A percentile compares a stretch with the other conserved stretches of the same genome.
phyloP scores from a whole-genome alignment of 2,888 invertebrate species.

The Chalcosyrphus nemorum region DNA sequence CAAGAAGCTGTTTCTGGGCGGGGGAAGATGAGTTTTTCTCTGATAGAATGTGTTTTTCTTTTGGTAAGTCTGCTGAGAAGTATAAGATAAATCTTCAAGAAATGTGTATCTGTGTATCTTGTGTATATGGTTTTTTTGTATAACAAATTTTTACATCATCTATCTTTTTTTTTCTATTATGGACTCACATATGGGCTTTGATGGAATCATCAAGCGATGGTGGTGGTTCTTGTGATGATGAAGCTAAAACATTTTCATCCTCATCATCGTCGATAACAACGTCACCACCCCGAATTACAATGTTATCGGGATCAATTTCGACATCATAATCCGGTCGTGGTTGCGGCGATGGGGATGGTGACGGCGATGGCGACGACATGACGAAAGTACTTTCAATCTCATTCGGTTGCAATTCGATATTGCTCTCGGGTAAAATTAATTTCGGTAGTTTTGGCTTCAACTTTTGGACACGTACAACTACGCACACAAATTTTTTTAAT shows the following conservation, averaged over 20 bases:
- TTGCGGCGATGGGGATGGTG: slow-evolving; percentile 80
- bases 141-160: slow-evolving; percentile 46
- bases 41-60: slow-evolving; percentile 3
- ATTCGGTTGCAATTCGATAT: slow-evolving; percentile 77
- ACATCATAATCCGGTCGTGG: slow-evolving; percentile 79
- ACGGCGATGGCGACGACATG: slow-evolving; percentile 77
- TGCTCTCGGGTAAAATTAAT: slow-evolving; percentile 80
- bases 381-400: slow-evolving; percentile 45
- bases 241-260: slow-evolving; percentile 72
- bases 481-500: slow-evolving; percentile 66
- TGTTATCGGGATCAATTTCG: slow-evolving; percentile 81
- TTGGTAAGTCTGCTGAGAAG: slow-evolving; percentile 2
- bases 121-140: slow-evolving; percentile 4
- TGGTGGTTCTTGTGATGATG: slow-evolving; percentile 71
- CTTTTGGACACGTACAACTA: slow-evolving; percentile 82
- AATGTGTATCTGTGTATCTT: slow-evolving; percentile 11
- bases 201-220: slow-evolving; percentile 77
- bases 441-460: slow-evolving; percentile 81
- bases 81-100: not conserved
- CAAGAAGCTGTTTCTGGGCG: slow-evolving; percentile 28
- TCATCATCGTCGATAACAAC: slow-evolving; percentile 76
- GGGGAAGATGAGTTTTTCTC: slow-evolving; percentile 3
- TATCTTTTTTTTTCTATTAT: slow-evolving; percentile 32
- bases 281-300: slow-evolving; percentile 77
- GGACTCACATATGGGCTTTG: slow-evolving; percentile 81